Base-by-base conservation (phyloP, 2,888 invertebrate genomes). In the Muscina levida region DNA sequence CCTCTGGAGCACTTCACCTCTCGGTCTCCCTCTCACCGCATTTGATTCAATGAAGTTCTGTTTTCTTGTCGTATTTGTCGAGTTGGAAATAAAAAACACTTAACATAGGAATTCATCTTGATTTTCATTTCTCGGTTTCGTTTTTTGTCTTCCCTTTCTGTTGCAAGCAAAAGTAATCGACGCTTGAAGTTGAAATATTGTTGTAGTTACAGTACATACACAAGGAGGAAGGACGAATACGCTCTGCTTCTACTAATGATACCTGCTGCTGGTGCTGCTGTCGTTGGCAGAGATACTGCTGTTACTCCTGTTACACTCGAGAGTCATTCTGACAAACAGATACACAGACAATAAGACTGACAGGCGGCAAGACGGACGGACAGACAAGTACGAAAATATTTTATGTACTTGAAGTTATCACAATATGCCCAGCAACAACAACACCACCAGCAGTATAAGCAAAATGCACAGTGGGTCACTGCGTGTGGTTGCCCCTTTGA, bases 11-110 rank as follows among this genome's bases (percentile, higher is more conserved):
- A 17, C 22, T 4, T 15, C 42, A 8, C 3, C 10, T 19, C 51
- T 19, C 3, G 13, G 8, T 31, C 31, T 31, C 42, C 39, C 37
- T 37, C 19, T 39, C 37, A 10, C 59, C 13, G 39, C 42, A 62
- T 74, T 75, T 77, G 74, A 77, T 81, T 77, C 74, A 81, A 68
- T 77, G 56, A 77, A 81, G 81, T 75, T 62, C 74, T 77, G 74
- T 39, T 81, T 75, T 72, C 68, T 68, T 68, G 57, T 73, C 65
- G 56, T 56, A 22, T 51, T 62, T 72, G 56, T 53, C 59, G 67
- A 56, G 57, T 70, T 68, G 62, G 44, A 67, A 57, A 77, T 15
- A 72, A 73, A 76, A 71, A 73, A 46, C 71, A 71, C 77, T 80
- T 77, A 72, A 75, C 72, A 65, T 77, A 22, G 77, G 77, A 81